These are phyloP conservation scores for Erebia ligea DNA, from an alignment of 2,888 invertebrate genomes.

Conservation along the genomic window DNA sequence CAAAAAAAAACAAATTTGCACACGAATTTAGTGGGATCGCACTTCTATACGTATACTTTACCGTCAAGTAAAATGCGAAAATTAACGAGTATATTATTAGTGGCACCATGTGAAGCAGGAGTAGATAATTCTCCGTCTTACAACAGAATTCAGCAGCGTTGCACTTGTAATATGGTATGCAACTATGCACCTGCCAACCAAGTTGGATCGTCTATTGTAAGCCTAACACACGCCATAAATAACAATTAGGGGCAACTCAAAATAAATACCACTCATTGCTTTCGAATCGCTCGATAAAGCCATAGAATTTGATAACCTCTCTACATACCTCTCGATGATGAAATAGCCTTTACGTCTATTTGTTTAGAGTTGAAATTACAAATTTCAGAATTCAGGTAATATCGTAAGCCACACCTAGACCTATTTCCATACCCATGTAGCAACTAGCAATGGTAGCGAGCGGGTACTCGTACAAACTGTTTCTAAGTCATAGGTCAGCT, in stretches of 20 bases:
- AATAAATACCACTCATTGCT: slow-evolving; percentile 30
- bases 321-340: background rate
- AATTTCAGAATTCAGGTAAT: background rate
- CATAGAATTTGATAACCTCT: slow-evolving; percentile 21
- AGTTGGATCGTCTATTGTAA: slow-evolving; percentile 7
- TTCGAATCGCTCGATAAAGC: slow-evolving; percentile 26
- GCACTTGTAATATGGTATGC: background rate
- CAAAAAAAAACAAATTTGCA: too few species aligned
- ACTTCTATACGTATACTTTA: too few species aligned
- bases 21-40: too few species aligned
- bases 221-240: slow-evolving; percentile 30
- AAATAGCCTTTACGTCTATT: background rate
- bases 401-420: slow-evolving; percentile 24
- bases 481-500: slow-evolving; percentile 28
- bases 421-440: slow-evolving; percentile 20
- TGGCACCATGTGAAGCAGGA: too few species aligned
- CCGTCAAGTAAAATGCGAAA: too few species aligned
- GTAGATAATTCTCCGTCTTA: too few species aligned
- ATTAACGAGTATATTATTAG: too few species aligned
- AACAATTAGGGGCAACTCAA: slow-evolving; percentile 34
- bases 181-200: background rate
- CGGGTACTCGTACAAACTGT: slow-evolving; percentile 5
- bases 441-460: slow-evolving; percentile 19
- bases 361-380: background rate
- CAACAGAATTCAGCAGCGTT: background rate